Base-by-base conservation (phyloP, 92 coral and sea anemone species). In the Phenganax subtilis region DNA sequence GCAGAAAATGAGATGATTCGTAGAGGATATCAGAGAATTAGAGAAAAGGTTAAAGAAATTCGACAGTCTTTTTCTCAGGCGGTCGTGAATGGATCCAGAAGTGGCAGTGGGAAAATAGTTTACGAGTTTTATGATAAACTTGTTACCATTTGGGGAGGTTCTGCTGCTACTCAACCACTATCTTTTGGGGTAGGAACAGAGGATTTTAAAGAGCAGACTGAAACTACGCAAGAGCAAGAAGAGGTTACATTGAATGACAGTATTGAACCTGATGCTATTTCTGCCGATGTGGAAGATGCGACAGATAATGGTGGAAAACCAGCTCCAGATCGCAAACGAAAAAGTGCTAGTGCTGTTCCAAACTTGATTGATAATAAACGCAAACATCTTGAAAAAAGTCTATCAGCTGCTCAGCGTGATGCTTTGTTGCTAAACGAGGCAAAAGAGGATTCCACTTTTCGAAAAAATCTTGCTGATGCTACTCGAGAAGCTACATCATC, bases 1-100 rank as follows among this genome's bases (percentile, higher is more conserved):
- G 30, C 73, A 30, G 73, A 68, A 68, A 68, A 68, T 47, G 73
- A 68, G 12, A 30, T n/a, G 73, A 68, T 27, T 3, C 25, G 25
- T 30, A 68, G 30, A 27, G 73, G 73, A 29, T 68, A 68, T 68
- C 14, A 30, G 30, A 30, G 27, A 29, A 47, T 68, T 27, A 29
- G 73, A n/a, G 51, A 68, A 25, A 68, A 68, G 47, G 27, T 68
- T 29, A 68, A 68, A 68, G 15, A 59, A 25, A 68, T 68, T 5
- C 11, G 73, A 15, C 73, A 68, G 30, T 17, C 9, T 14, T 68
- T 68, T 68, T 68, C 73, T 47, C 73, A 68, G 47, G 73, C 73
- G 54, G 65, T 59, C 3, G 27, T 59, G 3, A 59, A 25, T 59
- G 65, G 65, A 37, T 25, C 16, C 16, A 59, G 27, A 59, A 59